Evolutionary conservation across 2,888 invertebrate species (phyloP).

Genomic region (Drosophila acutilabella): DNA sequence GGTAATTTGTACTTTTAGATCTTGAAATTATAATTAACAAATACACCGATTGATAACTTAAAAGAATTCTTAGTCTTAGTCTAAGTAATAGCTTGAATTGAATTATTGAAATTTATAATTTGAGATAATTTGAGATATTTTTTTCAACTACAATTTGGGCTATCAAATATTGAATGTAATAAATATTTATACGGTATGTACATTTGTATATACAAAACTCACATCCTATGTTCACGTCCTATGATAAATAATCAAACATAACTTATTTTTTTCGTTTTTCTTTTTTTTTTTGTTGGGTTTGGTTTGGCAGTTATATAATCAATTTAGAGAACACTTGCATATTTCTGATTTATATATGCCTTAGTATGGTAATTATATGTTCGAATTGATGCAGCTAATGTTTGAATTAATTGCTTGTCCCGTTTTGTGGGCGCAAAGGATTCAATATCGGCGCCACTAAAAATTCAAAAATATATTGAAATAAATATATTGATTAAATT

Average conservation of each 20-base stretch:
- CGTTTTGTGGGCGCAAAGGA: conserved; percentile 78
- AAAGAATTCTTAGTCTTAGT: conserved; percentile 42
- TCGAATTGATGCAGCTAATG: conserved; percentile 88
- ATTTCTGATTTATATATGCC: conserved; percentile 91
- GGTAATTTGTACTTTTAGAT: conserved; percentile 39
- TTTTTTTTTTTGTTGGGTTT: conserved; percentile 3
- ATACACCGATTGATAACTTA: conserved; percentile 19
- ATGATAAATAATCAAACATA: conserved; percentile 56
- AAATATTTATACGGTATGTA: conserved; percentile 41
- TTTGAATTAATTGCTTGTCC: conserved; percentile 87
- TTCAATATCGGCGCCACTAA: conserved; percentile 74
- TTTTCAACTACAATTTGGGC: conserved; percentile 9
- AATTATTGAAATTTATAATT: conserved; percentile 25
- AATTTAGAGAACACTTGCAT: conserved; percentile 86
- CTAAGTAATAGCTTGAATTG: conserved; percentile 23
- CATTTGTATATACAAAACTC: conserved; percentile 59
- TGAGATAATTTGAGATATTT: conserved; percentile 3
- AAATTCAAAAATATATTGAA: conserved; percentile 19
- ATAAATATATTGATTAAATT: no score
- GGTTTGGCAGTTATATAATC: conserved; percentile 29
- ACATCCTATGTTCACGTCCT: conserved; percentile 53
- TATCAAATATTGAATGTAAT: conserved; percentile 36
- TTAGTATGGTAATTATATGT: conserved; percentile 91
- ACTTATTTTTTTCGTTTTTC: conserved; percentile 12
- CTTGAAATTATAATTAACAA: conserved; percentile 23